A percentile compares a stretch with the other conserved stretches of the same genome.
Evolutionary conservation across 2,797 vertebrate genomes (phyloP).

Genomic region (Poecilia picta): DNA sequence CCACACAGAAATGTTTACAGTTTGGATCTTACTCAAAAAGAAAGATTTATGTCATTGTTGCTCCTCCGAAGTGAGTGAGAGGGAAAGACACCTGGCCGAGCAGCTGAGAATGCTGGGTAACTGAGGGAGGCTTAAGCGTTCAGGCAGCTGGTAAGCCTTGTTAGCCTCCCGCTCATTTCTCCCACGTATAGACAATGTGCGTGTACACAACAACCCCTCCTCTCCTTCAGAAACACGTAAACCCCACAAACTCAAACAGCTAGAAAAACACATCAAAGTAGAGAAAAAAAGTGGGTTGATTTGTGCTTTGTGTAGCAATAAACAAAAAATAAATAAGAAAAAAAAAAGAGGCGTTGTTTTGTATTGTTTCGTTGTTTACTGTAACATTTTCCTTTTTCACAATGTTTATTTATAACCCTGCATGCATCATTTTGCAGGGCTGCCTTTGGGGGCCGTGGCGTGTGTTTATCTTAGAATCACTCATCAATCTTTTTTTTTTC

Average conservation of each 20-base stretch:
- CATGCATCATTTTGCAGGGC: slow-evolving; percentile 79
- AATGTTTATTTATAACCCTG: slow-evolving; percentile 77
- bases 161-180: slow-evolving; percentile 59
- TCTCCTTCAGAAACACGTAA: slow-evolving; percentile 17
- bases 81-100: slow-evolving; percentile 56
- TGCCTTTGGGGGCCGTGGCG: slow-evolving; percentile 70
- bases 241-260: slow-evolving; percentile 19
- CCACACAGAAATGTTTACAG: slow-evolving; percentile 64
- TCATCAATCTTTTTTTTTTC: slow-evolving; percentile 82
- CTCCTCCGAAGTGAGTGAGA: slow-evolving; percentile 57
- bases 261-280: slow-evolving; percentile 48
- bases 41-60: slow-evolving; percentile 61
- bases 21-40: slow-evolving; percentile 70
- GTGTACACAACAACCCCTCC: slow-evolving; percentile 18
- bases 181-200: slow-evolving; percentile 13
- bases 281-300: slow-evolving; percentile 20
- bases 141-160: slow-evolving; percentile 73
- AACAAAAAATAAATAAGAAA: slow-evolving; percentile 38
- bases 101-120: slow-evolving; percentile 55
- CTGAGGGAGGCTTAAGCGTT: slow-evolving; percentile 64
- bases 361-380: slow-evolving; percentile 68
- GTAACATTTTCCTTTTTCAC: slow-evolving; percentile 43
- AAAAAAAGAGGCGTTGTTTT: slow-evolving; percentile 50
- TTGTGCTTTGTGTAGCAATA: slow-evolving; percentile 39
- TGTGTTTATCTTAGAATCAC: slow-evolving; percentile 83